A percentile compares a stretch with the other conserved stretches of the same genome.
phyloP scores from a whole-genome alignment of 2,888 invertebrate genomes.

The Gastracanthus pulcherrimus region DNA sequence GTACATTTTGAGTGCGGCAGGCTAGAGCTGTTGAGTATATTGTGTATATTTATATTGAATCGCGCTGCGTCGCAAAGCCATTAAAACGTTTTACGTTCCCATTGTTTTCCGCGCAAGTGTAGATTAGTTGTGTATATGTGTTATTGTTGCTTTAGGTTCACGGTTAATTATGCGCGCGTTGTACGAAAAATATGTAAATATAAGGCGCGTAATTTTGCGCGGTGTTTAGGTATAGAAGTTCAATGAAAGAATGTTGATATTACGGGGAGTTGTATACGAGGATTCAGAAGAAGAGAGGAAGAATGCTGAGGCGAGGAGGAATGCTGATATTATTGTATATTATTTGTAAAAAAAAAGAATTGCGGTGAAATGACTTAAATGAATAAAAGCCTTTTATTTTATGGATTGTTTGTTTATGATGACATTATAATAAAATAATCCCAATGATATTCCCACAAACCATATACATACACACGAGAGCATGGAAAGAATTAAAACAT shows the following conservation, averaged over 20 bases:
- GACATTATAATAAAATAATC: background rate
- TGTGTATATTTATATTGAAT: background rate
- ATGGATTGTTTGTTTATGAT: background rate
- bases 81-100: conserved; percentile 24
- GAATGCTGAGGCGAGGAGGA: background rate
- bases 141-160: too few species aligned
- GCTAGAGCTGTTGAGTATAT: background rate
- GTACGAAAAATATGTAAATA: conserved; percentile 41
- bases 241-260: background rate
- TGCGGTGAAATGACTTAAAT: conserved; percentile 19
- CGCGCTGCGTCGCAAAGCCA: conserved; percentile 14
- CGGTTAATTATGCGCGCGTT: background rate
- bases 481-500: background rate
- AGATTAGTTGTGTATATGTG: background rate
- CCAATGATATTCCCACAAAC: background rate
- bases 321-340: conserved; percentile 12
- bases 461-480: background rate
- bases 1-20: too few species aligned
- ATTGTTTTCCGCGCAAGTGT: background rate
- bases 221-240: background rate
- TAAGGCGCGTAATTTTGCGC: background rate
- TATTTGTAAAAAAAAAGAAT: conserved; percentile 26
- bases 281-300: background rate
- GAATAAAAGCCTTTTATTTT: conserved; percentile 41
- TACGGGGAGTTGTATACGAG: background rate